A percentile compares a stretch with the other conserved stretches of the same genome.
These are phyloP conservation scores for Anarsia innoxiella DNA, from an alignment of 2,888 invertebrate species.

Conservation along the genomic window DNA sequence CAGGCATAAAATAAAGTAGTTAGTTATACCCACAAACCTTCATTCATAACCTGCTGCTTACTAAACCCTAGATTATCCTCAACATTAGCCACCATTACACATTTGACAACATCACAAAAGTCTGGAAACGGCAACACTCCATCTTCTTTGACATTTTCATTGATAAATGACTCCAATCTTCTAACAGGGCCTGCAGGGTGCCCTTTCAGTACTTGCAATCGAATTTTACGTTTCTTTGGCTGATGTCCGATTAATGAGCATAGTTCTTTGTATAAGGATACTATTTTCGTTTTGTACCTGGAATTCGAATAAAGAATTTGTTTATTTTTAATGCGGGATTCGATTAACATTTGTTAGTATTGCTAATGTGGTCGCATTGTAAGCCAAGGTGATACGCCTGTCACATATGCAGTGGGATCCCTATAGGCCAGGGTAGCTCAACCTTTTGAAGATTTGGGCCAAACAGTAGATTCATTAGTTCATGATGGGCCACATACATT, in stretches of 20 bases:
- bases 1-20: background rate
- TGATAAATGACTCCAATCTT: conserved; percentile 40
- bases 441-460: too few species aligned
- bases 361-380: too few species aligned
- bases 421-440: too few species aligned
- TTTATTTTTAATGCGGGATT: too few species aligned
- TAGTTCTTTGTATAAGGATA: conserved; percentile 36
- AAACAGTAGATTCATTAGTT: too few species aligned
- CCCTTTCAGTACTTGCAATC: conserved; percentile 32
- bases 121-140: conserved; percentile 58
- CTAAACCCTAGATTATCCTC: conserved; percentile 35
- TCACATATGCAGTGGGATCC: too few species aligned
- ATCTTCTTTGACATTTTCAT: conserved; percentile 32
- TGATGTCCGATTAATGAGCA: conserved; percentile 33
- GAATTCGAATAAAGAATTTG: too few species aligned
- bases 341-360: too few species aligned
- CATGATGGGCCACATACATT: too few species aligned
- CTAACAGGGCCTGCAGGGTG: conserved; percentile 44
- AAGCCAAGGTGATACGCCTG: too few species aligned
- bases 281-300: conserved; percentile 40
- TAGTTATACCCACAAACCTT: too few species aligned
- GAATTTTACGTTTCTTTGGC: conserved; percentile 34
- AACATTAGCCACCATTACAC: conserved; percentile 36
- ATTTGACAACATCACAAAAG: conserved; percentile 59
- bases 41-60: conserved; percentile 27